Evolutionary conservation across 1,140 invertebrate species (phyloP), one percentile per base, ranked within the genome.

Genomic region (Theocolax elegans): DNA sequence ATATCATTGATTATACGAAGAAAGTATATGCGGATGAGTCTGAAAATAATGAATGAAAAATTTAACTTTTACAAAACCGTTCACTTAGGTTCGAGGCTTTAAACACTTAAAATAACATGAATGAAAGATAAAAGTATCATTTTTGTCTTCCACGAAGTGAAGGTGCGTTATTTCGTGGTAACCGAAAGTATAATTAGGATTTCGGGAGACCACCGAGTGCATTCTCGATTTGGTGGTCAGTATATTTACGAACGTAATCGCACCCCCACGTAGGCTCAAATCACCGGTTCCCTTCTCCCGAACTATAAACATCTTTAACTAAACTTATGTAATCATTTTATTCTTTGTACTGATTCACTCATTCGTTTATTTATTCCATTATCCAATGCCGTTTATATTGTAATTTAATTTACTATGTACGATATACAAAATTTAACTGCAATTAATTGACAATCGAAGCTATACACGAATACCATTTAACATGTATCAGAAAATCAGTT

Each of bases 131-230:
- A 53, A 53, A 62, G 58, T 63, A 69, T 58, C 19, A 64, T 56
- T 60, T 46, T 54, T 53, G 27, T 38, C 40, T 70, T 70, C 67
- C 67, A 29, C 44, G 66, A 68, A 68, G 56, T n/a, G n/a, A 13
- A 68, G 29, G 46, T 53, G 46, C 67, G 49, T 69, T 63, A 63
- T 69, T 69, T 62, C 48, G 49, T 17, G 49, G 59, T 58, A 64
- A 58, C 7, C 59, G 17, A 64, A 64, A 70, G 67, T 70, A 64
- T 70, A 63, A 70, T 70, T 70, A 64, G 67, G 59, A 63, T 63
- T 46, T 25, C 7, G 17, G 23, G 25, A 67, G 54, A 59, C 56
- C 54, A 67, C 65, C 54, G 54, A 49, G 42, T 53, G 54, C 31
- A 68, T 53, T 60, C 66, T 60, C 56, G 35, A 68, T 68, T 68